Evolutionary conservation across 2,888 invertebrate species (phyloP).

Genomic region (Hypolimnas misippus): DNA sequence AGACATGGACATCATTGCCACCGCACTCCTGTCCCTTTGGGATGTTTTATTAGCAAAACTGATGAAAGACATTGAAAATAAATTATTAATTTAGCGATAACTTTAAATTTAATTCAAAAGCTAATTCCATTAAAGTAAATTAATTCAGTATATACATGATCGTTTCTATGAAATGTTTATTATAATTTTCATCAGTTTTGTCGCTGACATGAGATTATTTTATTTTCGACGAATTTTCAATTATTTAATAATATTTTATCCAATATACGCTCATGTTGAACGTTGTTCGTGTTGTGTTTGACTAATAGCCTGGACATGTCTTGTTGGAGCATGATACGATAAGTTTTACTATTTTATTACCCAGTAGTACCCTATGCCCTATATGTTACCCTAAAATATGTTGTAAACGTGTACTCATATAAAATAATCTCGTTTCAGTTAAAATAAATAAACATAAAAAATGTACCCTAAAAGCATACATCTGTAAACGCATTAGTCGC

Average conservation of each 20-base stretch:
- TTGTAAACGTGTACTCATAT: slow-evolving; percentile 50
- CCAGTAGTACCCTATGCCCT: slow-evolving; percentile 43
- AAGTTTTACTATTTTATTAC: slow-evolving; percentile 30
- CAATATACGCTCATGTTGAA: slow-evolving; percentile 41
- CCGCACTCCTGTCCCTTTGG: slow-evolving; percentile 53
- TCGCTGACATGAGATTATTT: slow-evolving; percentile 73
- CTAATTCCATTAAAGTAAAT: no score
- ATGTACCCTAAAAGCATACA: slow-evolving; percentile 65
- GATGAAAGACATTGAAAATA: slow-evolving; percentile 24
- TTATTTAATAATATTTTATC: slow-evolving; percentile 11
- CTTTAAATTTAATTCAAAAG: no score
- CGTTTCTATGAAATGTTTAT: no score
- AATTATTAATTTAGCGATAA: neutral
- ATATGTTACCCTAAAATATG: slow-evolving; percentile 40
- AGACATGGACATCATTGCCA: slow-evolving; percentile 56
- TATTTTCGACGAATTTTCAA: slow-evolving; percentile 50
- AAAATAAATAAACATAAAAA: slow-evolving; percentile 46
- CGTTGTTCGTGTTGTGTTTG: slow-evolving; percentile 72
- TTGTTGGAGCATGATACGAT: slow-evolving; percentile 68
- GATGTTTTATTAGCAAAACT: slow-evolving; percentile 33
- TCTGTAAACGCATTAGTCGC: slow-evolving; percentile 59
- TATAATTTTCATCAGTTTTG: slow-evolving; percentile 55
- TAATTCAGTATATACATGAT: no score
- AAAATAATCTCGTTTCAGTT: slow-evolving; percentile 72
- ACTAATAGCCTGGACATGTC: slow-evolving; percentile 67